Evolutionary conservation across 2,113 vertebrate genomes (phyloP).

Genomic region (Setophaga coronata): DNA sequence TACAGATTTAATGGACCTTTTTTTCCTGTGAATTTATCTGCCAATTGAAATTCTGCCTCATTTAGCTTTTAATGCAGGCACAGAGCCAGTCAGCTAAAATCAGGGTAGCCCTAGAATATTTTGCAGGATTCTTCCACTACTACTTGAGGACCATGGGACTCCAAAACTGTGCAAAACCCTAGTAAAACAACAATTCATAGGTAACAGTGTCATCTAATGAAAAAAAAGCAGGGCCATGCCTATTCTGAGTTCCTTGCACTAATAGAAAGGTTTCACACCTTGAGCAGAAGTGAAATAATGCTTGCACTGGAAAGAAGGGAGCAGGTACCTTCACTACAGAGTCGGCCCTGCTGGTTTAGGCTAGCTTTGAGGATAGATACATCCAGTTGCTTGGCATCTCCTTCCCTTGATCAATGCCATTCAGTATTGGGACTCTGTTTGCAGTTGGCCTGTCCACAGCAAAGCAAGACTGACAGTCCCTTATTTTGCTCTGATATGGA

Average conservation of each 20-base stretch:
- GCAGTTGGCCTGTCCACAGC: background rate
- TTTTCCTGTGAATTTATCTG: background rate
- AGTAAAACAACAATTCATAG: background rate
- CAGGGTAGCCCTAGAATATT: background rate
- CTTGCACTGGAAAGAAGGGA: background rate
- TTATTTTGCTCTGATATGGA: background rate
- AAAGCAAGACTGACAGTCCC: background rate
- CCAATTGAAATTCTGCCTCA: conserved; percentile 2
- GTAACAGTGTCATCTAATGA: background rate
- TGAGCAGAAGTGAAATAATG: background rate
- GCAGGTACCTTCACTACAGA: background rate
- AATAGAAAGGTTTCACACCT: background rate
- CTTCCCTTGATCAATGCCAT: background rate
- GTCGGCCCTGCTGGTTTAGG: background rate
- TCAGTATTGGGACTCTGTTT: background rate
- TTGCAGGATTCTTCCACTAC: background rate
- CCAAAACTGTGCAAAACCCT: background rate
- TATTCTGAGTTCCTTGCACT: background rate
- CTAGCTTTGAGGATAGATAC: background rate
- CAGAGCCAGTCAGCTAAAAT: background rate
- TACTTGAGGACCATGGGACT: background rate
- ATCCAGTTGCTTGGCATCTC: background rate
- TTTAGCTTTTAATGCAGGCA: conserved; percentile 4
- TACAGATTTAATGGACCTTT: conserved; percentile 33
- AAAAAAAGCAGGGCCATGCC: background rate